Evolutionary conservation across 1,140 invertebrate species (phyloP).

Genomic region (Sipha flava): DNA sequence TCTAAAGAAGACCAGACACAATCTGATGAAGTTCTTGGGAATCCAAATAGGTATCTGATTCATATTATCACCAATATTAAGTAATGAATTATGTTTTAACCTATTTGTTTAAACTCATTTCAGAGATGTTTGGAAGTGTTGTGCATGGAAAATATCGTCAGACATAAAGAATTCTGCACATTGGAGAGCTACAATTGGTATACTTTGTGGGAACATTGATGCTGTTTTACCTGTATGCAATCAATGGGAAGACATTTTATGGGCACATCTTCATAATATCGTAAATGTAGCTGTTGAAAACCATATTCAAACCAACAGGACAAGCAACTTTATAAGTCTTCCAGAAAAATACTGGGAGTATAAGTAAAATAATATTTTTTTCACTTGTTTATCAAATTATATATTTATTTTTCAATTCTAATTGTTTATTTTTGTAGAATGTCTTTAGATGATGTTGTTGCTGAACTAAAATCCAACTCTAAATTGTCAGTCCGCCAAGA

Average conservation of each 20-base stretch:
- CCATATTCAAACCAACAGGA: slow-evolving; percentile 55
- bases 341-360: slow-evolving; percentile 71
- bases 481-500: slow-evolving; percentile 48
- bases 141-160: slow-evolving; percentile 64
- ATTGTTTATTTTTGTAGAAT: slow-evolving; percentile 45
- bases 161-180: slow-evolving; percentile 44
- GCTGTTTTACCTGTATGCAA: slow-evolving; percentile 63
- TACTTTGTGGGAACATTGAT: slow-evolving; percentile 73
- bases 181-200: slow-evolving; percentile 60
- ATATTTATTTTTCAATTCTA: background rate
- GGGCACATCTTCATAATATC: slow-evolving; percentile 75
- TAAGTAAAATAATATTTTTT: slow-evolving; percentile 46
- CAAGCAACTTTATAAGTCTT: slow-evolving; percentile 50
- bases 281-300: slow-evolving; percentile 78
- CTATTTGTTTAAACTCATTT: background rate
- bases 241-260: slow-evolving; percentile 82
- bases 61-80: background rate
- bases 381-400: background rate
- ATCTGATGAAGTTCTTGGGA: slow-evolving; percentile 57
- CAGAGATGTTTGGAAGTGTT: slow-evolving; percentile 83
- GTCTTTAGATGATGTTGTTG: slow-evolving; percentile 63
- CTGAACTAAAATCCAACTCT: slow-evolving; percentile 51
- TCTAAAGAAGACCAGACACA: background rate
- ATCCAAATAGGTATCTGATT: slow-evolving; percentile 51
- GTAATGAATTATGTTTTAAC: background rate